These are phyloP conservation scores for Troides helena DNA, from an alignment of 2,888 invertebrate genomes.

Conservation along the genomic window DNA sequence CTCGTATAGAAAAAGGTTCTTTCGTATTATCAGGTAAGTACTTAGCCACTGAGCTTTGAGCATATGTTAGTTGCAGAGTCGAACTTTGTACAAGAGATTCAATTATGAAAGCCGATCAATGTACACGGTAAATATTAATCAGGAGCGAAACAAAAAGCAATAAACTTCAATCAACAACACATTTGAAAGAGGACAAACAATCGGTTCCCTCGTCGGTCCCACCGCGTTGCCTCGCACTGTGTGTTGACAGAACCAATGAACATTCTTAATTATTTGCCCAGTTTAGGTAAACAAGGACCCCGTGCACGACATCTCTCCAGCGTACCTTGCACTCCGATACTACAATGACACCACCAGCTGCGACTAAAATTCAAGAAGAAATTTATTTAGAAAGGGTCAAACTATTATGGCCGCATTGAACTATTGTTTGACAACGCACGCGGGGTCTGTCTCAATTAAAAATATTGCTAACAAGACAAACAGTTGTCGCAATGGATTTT, in stretches of 20 bases:
- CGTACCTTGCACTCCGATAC: constrained; percentile 42
- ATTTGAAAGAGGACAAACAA: constrained; percentile 62
- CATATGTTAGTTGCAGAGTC: neutral
- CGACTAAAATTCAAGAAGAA: constrained; percentile 24
- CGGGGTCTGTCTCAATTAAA: constrained; percentile 75
- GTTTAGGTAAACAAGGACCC: constrained; percentile 74
- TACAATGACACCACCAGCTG: constrained; percentile 27
- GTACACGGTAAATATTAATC: constrained; percentile 36
- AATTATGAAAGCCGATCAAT: constrained; percentile 19
- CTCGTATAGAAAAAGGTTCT: no score
- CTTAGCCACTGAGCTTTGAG: no score
- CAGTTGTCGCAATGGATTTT: constrained; percentile 68
- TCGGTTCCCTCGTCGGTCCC: constrained; percentile 58
- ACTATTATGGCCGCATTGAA: constrained; percentile 46
- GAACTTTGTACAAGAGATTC: neutral
- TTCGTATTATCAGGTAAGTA: no score
- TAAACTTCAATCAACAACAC: constrained; percentile 51
- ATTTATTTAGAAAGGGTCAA: constrained; percentile 40
- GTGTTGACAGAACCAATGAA: constrained; percentile 78
- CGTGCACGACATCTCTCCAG: constrained; percentile 43
- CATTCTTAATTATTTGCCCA: constrained; percentile 78
- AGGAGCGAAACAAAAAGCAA: constrained; percentile 46
- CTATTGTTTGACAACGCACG: constrained; percentile 67
- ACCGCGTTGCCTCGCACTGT: constrained; percentile 49
- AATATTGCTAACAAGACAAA: constrained; percentile 75